Evolutionary conservation across 37 sponge, comb jelly and placozoan genomes (phyloP).

Genomic region (Diacarnus erythraeanus): DNA sequence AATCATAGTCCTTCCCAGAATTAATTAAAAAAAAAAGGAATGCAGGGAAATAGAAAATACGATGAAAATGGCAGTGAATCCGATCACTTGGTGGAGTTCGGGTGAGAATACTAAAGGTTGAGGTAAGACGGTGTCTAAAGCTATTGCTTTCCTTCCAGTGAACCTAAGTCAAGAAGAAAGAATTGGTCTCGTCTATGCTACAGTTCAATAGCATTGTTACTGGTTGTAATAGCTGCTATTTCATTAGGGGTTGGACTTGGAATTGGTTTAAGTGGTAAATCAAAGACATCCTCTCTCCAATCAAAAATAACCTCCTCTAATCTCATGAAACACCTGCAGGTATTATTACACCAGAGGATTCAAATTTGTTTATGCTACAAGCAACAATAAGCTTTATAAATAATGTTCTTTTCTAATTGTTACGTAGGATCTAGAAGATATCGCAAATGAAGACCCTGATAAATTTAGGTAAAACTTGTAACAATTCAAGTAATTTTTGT

Average conservation of each 20-base stretch:
- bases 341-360: neutral
- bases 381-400: no score
- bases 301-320: slow-evolving; percentile 20
- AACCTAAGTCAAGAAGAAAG: neutral
- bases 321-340: slow-evolving; percentile 45
- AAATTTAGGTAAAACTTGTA: neutral
- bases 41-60: neutral
- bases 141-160: neutral
- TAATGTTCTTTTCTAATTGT: no score
- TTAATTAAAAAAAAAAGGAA: neutral
- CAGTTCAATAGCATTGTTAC: neutral
- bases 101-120: neutral
- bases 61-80: slow-evolving; percentile 6
- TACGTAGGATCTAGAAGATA: slow-evolving; percentile 40
- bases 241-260: slow-evolving; percentile 20
- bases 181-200: neutral
- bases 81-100: slow-evolving; percentile 12
- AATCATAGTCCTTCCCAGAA: no score
- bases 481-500: neutral
- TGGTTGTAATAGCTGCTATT: slow-evolving; percentile 1
- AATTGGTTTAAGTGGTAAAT: neutral
- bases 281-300: neutral
- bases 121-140: neutral
- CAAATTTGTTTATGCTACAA: neutral
- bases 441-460: slow-evolving; percentile 1